Conservation (phyloP, 1,140 invertebrate species). For the Pseudomyrmex dendroicus region DNA sequence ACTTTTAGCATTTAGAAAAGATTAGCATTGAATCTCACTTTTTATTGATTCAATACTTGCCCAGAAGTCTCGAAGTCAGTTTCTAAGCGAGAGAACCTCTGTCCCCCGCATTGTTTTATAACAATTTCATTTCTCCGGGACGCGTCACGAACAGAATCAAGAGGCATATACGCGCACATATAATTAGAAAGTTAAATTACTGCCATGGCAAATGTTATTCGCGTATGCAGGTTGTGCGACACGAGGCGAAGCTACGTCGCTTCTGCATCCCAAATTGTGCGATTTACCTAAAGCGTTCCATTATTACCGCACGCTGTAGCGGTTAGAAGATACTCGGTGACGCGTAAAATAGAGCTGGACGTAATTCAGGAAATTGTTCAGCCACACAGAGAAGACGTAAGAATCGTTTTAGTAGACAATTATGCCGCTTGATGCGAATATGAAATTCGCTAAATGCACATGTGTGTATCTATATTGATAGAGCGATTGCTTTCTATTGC, state of each 20-base stretch:
- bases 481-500: neutral
- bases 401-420: neutral
- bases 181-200: slow-evolving; percentile 63
- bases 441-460: no score
- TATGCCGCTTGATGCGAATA: neutral
- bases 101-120: slow-evolving; percentile 39
- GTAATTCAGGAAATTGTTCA: slow-evolving; percentile 44
- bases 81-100: neutral
- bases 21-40: slow-evolving; percentile 1
- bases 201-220: slow-evolving; percentile 58
- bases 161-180: slow-evolving; percentile 51
- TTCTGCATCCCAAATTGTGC: slow-evolving; percentile 60
- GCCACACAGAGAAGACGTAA: neutral
- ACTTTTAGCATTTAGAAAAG: neutral
- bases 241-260: slow-evolving; percentile 31
- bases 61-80: slow-evolving; percentile 2
- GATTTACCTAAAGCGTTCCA: slow-evolving; percentile 60
- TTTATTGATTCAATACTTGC: slow-evolving; percentile 1
- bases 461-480: neutral
- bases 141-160: slow-evolving; percentile 55
- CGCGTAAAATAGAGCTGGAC: slow-evolving; percentile 46
- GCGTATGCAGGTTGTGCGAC: slow-evolving; percentile 45
- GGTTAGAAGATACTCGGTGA: slow-evolving; percentile 40
- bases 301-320: slow-evolving; percentile 53
- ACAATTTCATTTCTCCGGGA: slow-evolving; percentile 50